Conservation (phyloP, 2,888 invertebrate species). For the Lissonota sp. region DNA sequence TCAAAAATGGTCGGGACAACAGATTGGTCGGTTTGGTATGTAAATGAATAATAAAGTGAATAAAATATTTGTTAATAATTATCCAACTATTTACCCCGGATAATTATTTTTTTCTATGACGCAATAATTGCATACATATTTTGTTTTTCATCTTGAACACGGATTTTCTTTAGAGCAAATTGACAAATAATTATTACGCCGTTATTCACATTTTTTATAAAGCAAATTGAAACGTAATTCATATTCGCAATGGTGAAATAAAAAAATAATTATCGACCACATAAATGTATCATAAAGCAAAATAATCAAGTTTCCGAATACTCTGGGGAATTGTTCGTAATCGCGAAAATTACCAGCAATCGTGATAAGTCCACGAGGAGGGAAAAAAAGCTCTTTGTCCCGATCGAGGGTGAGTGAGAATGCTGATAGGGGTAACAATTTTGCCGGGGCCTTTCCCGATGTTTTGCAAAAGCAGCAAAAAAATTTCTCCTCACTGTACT, state of each 20-base stretch:
- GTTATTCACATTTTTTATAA: too few relatives aligned
- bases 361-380: conserved; percentile 22
- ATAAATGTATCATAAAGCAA: too few relatives aligned
- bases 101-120: too few relatives aligned
- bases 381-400: conserved; percentile 7
- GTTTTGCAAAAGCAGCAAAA: conserved; percentile 38
- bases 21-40: too few relatives aligned
- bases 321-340: conserved; percentile 17
- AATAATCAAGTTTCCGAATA: neutral
- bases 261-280: too few relatives aligned
- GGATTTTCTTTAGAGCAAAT: too few relatives aligned
- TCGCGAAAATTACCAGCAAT: conserved; percentile 32
- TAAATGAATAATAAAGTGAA: neutral
- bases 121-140: too few relatives aligned
- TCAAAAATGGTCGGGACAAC: too few relatives aligned
- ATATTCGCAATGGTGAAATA: too few relatives aligned
- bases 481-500: conserved; percentile 10
- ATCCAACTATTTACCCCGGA: neutral
- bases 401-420: conserved; percentile 4
- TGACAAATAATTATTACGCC: too few relatives aligned
- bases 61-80: neutral
- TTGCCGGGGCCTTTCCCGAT: conserved; percentile 37
- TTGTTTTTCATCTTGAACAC: too few relatives aligned
- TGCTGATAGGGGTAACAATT: conserved; percentile 26
- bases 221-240: too few relatives aligned